Evolutionary conservation across 2,888 invertebrate genomes (phyloP), one percentile per base, ranked within the genome.

Genomic region (Caenorhabditis drosophilae): DNA sequence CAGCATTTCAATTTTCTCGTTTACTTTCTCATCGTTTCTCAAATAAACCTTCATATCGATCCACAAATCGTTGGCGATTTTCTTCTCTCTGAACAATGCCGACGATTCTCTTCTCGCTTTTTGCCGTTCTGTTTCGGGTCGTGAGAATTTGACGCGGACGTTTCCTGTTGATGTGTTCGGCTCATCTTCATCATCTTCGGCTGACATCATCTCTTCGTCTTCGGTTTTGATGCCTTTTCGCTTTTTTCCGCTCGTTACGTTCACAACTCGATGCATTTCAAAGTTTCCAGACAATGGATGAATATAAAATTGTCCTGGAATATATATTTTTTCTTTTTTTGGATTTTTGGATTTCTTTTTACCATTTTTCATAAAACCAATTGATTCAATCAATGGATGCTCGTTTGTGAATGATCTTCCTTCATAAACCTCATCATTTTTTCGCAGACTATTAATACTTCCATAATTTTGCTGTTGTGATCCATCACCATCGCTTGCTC

Each of bases 51-150:
- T 53, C 69, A 73, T 64, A 11, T 46, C 41, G 31, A 73, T 53
- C 73, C 73, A 73, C 16, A 61, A 56, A 45, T 73, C 73, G 22
- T 50, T 61, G 0, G 68, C 70, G 25, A 73, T 73, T 42, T 58
- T 51, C 44, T 62, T 67, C 48, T 73, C 69, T 35, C 70, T 34
- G 38, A 71, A 64, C 11, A 71, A 51, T 3, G 73, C 73, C 31
- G 64, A 64, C 12, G 63, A 69, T 44, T 73, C 71, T 45, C 73
- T 48, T 48, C 71, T 31, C 34, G 71, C 71, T 51, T 73, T 73
- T 48, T 73, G 73, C 27, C 73, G 45, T 22, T 73, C 73, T 2
- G 73, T 73, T 35, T 73, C 73, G 0, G 73, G 73, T 4, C 71
- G 53, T 9, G 62, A 54, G 50, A 73, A 73, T 42, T 70, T 70